These are phyloP conservation scores for Arge pagana DNA, from an alignment of 2,888 invertebrate species.

Conservation along the genomic window DNA sequence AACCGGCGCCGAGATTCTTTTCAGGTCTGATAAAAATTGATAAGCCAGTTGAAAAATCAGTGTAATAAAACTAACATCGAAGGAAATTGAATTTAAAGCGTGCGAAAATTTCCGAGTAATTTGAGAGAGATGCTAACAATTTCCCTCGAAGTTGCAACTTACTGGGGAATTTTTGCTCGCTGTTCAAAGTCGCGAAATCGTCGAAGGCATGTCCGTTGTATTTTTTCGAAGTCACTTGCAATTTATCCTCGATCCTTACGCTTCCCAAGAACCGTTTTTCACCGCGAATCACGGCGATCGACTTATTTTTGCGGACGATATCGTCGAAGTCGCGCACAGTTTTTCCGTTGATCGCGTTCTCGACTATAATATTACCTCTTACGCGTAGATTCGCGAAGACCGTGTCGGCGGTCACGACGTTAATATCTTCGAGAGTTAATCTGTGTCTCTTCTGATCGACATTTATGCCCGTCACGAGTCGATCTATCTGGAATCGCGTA, in stretches of 20 bases:
- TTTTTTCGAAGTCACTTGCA: constrained; percentile 54
- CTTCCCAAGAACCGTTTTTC: constrained; percentile 58
- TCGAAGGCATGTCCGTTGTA: constrained; percentile 59
- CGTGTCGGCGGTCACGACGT: constrained; percentile 55
- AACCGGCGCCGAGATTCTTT: constrained; percentile 37
- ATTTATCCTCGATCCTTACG: constrained; percentile 52
- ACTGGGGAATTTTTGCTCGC: constrained; percentile 58
- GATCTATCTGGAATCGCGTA: constrained; percentile 57
- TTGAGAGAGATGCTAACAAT: too few relatives aligned
- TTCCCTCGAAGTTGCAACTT: too few relatives aligned
- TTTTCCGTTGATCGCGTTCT: constrained; percentile 55
- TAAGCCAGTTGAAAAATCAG: neutral
- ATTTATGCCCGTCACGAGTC: constrained; percentile 57
- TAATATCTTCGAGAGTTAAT: constrained; percentile 58
- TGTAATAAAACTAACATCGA: neutral
- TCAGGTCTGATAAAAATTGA: constrained; percentile 38
- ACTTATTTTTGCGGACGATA: constrained; percentile 57
- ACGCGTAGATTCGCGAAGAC: constrained; percentile 61
- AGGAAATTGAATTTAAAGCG: neutral
- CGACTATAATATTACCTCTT: constrained; percentile 59
- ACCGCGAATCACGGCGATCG: constrained; percentile 54
- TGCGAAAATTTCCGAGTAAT: constrained; percentile 1
- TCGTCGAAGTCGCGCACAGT: constrained; percentile 58
- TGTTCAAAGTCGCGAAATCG: constrained; percentile 60
- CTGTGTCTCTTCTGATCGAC: constrained; percentile 57